These are phyloP conservation scores for Dendrocincla fuliginosa DNA, from an alignment of 2,797 vertebrate species.

Conservation along the genomic window DNA sequence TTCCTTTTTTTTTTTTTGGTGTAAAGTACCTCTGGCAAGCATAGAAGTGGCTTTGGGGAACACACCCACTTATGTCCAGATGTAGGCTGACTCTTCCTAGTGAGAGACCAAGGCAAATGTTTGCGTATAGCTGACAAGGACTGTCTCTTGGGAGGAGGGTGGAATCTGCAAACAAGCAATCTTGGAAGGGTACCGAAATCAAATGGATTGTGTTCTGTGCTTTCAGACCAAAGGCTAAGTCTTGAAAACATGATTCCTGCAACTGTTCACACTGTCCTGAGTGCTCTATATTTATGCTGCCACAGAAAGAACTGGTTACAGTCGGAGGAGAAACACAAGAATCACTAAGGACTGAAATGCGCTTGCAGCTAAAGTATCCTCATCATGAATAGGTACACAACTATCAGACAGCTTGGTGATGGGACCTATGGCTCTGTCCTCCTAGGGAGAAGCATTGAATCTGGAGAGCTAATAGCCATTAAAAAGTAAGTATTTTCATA, in stretches of 20 bases:
- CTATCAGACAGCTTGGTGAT: slow-evolving; percentile 93
- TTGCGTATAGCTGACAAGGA: not conserved
- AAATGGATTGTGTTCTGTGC: slow-evolving; percentile 36
- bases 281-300: slow-evolving; percentile 79
- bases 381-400: slow-evolving; percentile 94
- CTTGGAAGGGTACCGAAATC: not conserved
- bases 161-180: not conserved
- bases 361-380: slow-evolving; percentile 57
- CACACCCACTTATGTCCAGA: not conserved
- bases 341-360: slow-evolving; percentile 69
- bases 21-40: not conserved
- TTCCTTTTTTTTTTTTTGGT: not conserved
- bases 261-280: slow-evolving; percentile 62
- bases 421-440: slow-evolving; percentile 96
- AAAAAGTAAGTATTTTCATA: slow-evolving; percentile 85
- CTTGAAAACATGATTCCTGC: slow-evolving; percentile 77
- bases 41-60: not conserved
- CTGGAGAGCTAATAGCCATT: slow-evolving; percentile 93
- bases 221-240: slow-evolving; percentile 71
- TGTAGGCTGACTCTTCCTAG: not conserved
- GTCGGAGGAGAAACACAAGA: slow-evolving; percentile 67
- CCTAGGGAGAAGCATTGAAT: slow-evolving; percentile 91
- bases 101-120: not conserved
- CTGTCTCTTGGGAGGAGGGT: not conserved
- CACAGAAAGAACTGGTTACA: slow-evolving; percentile 88